These are phyloP conservation scores for Morinoia aosen DNA, from an alignment of 2,888 invertebrate genomes.

Conservation along the genomic window DNA sequence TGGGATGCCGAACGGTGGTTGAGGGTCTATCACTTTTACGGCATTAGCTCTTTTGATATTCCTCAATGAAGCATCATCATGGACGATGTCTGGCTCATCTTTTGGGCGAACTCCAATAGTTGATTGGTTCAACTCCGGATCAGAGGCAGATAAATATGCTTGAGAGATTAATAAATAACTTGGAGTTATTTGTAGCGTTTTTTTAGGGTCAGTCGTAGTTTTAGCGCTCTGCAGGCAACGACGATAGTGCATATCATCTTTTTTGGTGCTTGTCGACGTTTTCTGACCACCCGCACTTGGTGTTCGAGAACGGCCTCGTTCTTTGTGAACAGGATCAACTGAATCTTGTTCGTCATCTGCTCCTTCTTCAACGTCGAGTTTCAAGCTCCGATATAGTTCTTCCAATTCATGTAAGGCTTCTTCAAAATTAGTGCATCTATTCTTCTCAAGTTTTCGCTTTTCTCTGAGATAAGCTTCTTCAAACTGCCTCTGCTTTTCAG, in stretches of 20 bases:
- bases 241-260: conserved; percentile 86
- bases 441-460: conserved; percentile 61
- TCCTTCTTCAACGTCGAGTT: conserved; percentile 84
- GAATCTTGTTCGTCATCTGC: conserved; percentile 84
- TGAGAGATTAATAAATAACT: conserved; percentile 81
- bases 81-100: conserved; percentile 83
- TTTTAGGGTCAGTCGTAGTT: conserved; percentile 67
- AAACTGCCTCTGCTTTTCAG: conserved; percentile 58
- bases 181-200: conserved; percentile 62
- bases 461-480: conserved; percentile 63
- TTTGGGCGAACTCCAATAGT: conserved; percentile 56
- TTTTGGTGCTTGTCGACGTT: conserved; percentile 78
- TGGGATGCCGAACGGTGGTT: conserved; percentile 92
- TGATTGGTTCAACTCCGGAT: conserved; percentile 55
- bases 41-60: conserved; percentile 83
- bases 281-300: conserved; percentile 71
- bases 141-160: conserved; percentile 73
- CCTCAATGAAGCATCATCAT: conserved; percentile 88
- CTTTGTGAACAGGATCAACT: conserved; percentile 71
- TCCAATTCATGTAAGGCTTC: conserved; percentile 91
- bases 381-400: conserved; percentile 86
- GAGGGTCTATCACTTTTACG: conserved; percentile 80
- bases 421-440: conserved; percentile 66
- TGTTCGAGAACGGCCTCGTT: conserved; percentile 69
- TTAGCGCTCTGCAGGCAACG: conserved; percentile 77